A percentile compares a stretch with the other conserved stretches of the same genome.
phyloP scores from a whole-genome alignment of 2,113 vertebrate genomes.

The Leuciscus idus region DNA sequence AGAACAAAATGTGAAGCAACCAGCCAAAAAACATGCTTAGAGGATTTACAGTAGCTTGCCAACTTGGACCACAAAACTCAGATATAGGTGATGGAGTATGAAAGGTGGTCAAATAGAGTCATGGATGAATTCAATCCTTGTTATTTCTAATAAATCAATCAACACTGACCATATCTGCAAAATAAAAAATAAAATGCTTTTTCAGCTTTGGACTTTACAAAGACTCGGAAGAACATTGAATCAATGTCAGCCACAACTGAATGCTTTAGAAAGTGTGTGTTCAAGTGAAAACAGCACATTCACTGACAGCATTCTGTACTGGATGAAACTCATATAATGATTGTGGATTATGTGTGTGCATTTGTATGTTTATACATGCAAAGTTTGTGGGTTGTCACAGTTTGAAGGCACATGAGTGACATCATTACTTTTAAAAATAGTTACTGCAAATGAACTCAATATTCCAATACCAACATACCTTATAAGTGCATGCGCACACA shows the following conservation, averaged over 20 bases:
- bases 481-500: constrained; percentile 35
- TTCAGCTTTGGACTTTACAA: not conserved
- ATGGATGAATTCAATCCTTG: not conserved
- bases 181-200: not conserved
- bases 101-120: not conserved
- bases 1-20: constrained; percentile 6
- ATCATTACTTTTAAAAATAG: constrained; percentile 42
- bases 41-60: not conserved
- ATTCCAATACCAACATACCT: constrained; percentile 29
- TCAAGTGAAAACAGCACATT: not conserved
- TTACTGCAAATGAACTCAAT: constrained; percentile 26
- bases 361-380: constrained; percentile 6
- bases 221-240: not conserved
- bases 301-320: not conserved
- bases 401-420: not conserved
- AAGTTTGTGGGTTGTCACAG: not conserved
- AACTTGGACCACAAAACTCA: not conserved
- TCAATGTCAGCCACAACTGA: not conserved
- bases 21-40: constrained; percentile 3
- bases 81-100: not conserved
- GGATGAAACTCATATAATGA: not conserved
- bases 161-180: not conserved
- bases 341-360: not conserved
- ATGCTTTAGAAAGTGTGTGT: not conserved
- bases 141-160: not conserved